Base-by-base conservation (phyloP, 2,113 vertebrate species). In the rat (Rattus norvegicus) region DNA sequence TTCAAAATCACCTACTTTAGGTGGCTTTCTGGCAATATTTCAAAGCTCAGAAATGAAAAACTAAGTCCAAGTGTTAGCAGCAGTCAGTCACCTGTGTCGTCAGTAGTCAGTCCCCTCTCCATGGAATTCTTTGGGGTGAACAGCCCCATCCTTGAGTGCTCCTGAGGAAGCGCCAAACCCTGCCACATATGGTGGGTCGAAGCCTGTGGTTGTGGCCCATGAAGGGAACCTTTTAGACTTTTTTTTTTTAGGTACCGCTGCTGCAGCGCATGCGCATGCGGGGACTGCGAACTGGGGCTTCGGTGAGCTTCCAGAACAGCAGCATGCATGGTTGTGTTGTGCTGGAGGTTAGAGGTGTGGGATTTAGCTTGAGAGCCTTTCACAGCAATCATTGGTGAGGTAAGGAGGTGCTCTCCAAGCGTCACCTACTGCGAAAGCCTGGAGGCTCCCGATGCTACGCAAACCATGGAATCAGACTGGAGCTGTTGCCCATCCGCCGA, bases 1-100 rank as follows among this genome's bases (percentile, higher is more conserved):
- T 3, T 3, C 43, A 92, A 87, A 93, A 90, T 79, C 14, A 76
- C 33, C 22, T 91, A 12, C 81, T 86, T 73, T 72, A 69, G 52
- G 20, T 59, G 49, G 8, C 69, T 93, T 91, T 80, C 93, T 92
- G 36, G 39, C 20, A 80, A 69, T n/a, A 79, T 69, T 43, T 63
- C 87, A 61, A 56, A 77, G 49, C 61, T 93, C 92, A 33, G 90
- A 95, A 88, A 52, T 33, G 54, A 75, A 86, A 90, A 90, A 72
- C 33, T 56, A 84, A 63, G 54, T 13, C 3, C 3, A 10, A 69
- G 56, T 69, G 11, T 56, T 83, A 56, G 49, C 76, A 85, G 88
- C 7, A 33, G 76, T n/a, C 85, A 33, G 9, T 73, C 36, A 30
- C 59, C 14, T 47, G 30, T 36, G 17, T 52, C 30, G 49, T 52